Evolutionary conservation across 2,888 invertebrate species (phyloP), one percentile per base, ranked within the genome.

Genomic region (Ophioninae sp.): DNA sequence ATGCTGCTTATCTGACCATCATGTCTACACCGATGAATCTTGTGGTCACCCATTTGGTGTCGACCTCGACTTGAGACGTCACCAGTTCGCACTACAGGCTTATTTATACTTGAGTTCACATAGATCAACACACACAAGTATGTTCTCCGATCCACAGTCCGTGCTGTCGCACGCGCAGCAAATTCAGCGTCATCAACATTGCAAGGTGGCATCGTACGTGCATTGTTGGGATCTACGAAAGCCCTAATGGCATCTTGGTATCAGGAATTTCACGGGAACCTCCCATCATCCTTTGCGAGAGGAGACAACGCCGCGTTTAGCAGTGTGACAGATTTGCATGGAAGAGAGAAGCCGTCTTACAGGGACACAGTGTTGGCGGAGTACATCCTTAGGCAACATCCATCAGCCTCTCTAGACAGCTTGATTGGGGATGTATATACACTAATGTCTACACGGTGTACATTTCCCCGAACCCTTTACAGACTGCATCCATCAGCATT

Each of bases 21-120:
- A 13, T 13, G 17, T 50, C 44, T 44, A 10, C 44, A 3, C 13
- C 3, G 10, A 13, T n/a, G 10, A 30, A 17, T 30, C 30, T 21
- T 20, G 20, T 62, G 67, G 67, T 67, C 74, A 72, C 65, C 80
- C 62, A 69, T 74, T 70, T 64, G 72, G 62, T 76, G 62, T 30
- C 73, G 75, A 78, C 74, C 73, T 83, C 77, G 70, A 83, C 77
- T 80, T 69, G 73, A 50, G 41, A 77, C 78, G 78, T 83, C 77
- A 83, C 78, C 80, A 64, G 77, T 79, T 79, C 62, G 61, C 75
- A 59, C 68, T 79, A 62, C 61, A 64, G 68, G 56, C 69, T 10
- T 56, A 81, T 69, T 69, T 69, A 56, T 56, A n/a, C 44, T 56
- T 79, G 20, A 41, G 62, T 65, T 61, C 62, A 65, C 13, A 44